Evolutionary conservation across 2,888 invertebrate genomes (phyloP), one percentile per base, ranked within the genome.

Genomic region (Drosophila parthenogenetica): DNA sequence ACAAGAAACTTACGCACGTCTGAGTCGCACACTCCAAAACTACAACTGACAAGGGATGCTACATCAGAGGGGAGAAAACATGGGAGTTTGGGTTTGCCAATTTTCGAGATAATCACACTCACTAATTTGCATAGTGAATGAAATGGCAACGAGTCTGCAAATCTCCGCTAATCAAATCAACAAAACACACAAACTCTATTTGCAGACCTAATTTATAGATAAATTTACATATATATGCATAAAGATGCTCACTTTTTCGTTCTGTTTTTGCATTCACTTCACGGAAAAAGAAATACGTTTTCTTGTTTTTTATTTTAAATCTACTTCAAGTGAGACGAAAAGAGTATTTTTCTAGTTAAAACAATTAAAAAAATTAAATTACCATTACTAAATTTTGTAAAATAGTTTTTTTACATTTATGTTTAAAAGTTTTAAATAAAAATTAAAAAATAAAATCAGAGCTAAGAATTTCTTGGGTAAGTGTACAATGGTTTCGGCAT

Each of bases 81-180:
- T 11, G 22, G 16, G 32, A 14, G 42, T 22, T 48, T 16, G 55
- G 48, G 54, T 68, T 77, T 73, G 79, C 69, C 73, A 83, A 79
- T 81, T 81, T 81, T 70, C 70, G 66, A 69, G 73, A 76, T 81
- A 82, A 83, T 83, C 84, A 81, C 69, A 73, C 64, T 79, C 35
- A 72, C 79, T 81, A 80, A 83, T 83, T 85, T 85, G 85, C 83
- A 83, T 85, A 82, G 64, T 59, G 67, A 72, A 60, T 59, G 69
- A 53, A 69, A 67, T 61, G 53, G 57, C 43, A 73, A 32, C 8
- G 35, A 29, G 2, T 5, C 57, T 25, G 53, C 70, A 81, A 74
- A 74, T 73, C 75, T 71, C 17, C 57, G 51, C 68, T 82, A 81
- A 79, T 81, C 72, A 84, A 80, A 79, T 73, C 80, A 77, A 57